Evolutionary conservation across 2,888 invertebrate species (phyloP).

Genomic region (Caenorhabditis sp.): DNA sequence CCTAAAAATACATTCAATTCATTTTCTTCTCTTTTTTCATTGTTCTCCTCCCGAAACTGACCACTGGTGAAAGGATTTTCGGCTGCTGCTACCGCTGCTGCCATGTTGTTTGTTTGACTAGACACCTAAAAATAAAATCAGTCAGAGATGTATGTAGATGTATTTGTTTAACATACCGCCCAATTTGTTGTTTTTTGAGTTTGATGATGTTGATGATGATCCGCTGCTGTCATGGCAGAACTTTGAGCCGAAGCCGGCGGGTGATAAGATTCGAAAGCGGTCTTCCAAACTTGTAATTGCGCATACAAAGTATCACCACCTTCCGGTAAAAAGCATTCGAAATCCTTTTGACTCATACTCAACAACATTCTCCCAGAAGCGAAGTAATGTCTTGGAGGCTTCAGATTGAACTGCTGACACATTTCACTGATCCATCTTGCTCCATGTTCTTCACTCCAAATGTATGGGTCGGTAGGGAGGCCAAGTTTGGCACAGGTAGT

Average conservation of each 20-base stretch:
- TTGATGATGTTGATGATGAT: constrained; percentile 10
- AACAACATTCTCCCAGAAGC: constrained; percentile 58
- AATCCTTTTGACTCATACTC: constrained; percentile 55
- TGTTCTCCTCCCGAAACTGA: constrained; percentile 28
- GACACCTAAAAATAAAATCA: constrained; percentile 40
- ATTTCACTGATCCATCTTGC: constrained; percentile 66
- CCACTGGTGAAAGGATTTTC: constrained; percentile 29
- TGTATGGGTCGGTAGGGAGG: constrained; percentile 60
- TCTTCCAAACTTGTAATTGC: constrained; percentile 70
- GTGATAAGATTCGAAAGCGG: constrained; percentile 58
- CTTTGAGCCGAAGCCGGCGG: constrained; percentile 39
- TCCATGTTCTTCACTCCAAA: constrained; percentile 60
- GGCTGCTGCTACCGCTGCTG: constrained; percentile 28
- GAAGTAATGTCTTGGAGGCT: constrained; percentile 39
- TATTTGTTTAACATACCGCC: not conserved
- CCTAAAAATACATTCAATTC: constrained; percentile 23
- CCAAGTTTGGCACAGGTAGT: constrained; percentile 67
- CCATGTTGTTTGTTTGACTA: constrained; percentile 47
- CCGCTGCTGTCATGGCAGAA: constrained; percentile 44
- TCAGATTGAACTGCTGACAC: constrained; percentile 67
- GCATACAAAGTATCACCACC: constrained; percentile 69
- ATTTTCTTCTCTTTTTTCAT: not conserved
- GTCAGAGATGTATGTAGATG: not conserved
- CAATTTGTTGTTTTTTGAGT: not conserved
- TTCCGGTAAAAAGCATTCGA: constrained; percentile 49